Evolutionary conservation across 2,797 vertebrate genomes (phyloP), one percentile per base, ranked within the genome.

Genomic region (Alosa sapidissima): DNA sequence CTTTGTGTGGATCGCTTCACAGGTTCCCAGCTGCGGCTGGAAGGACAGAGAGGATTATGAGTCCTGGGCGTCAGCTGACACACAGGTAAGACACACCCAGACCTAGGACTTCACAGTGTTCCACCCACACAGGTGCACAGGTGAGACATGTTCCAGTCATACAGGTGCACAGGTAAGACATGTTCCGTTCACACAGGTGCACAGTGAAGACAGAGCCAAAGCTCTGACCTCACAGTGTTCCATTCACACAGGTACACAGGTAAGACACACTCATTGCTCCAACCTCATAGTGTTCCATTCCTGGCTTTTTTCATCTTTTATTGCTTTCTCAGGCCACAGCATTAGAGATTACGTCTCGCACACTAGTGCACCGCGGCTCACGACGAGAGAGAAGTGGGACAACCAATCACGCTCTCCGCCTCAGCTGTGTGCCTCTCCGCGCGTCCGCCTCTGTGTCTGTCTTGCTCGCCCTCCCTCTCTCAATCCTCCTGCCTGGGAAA

Each of bases 401-500:
- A 85, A 65, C 86, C 86, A 86, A 82, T 87, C 78, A 87, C 84
- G 82, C 49, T 62, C 84, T 84, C 83, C 81, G 47, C 47, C 45
- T 86, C 85, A 86, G 86, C 81, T 87, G 89, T 62, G 84, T 62
- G 5, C 81, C 62, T 82, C 58, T 60, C 21, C n/a, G 58, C 21
- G 21, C n/a, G 58, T 24, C 45, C 24, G 49, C 65, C 81, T 81
- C 45, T 3, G 28, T 84, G 81, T 82, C 82, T 81, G 6, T 81
- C 81, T 82, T 72, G 72, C 62, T 60, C 60, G 85, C n/a, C 83
- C 19, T 48, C 83, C 14, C 81, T 83, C 48, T 52, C 65, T 58
- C 55, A 58, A 58, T 58, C 55, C 19, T 58, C 21, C 55, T 58
- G 58, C n/a, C 58, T 62, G 58, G 58, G 88, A 90, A 94, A 90